Evolutionary conservation across 1,140 invertebrate species (phyloP).

Genomic region (Mycetomoellerius zeteki): DNA sequence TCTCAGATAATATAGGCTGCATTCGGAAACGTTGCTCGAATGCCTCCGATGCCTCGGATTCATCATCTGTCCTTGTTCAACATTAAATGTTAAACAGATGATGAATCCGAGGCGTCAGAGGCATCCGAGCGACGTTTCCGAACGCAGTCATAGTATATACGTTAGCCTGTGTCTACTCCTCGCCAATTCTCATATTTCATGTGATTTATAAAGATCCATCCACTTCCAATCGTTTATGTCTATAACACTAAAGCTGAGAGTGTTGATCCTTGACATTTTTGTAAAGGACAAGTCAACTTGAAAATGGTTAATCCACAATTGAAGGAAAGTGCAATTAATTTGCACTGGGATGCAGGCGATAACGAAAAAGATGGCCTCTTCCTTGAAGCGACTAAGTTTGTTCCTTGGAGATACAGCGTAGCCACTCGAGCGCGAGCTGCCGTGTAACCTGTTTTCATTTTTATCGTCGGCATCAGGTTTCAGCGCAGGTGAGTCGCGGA

Average conservation of each 20-base stretch:
- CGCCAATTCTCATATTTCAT: no score
- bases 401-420: conserved; percentile 64
- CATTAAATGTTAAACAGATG: no score
- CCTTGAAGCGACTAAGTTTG: conserved; percentile 62
- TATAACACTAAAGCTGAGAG: not conserved
- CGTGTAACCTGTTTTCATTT: conserved; percentile 86
- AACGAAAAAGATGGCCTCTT: conserved; percentile 63
- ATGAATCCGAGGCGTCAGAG: no score
- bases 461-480: conserved; percentile 85
- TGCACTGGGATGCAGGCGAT: conserved; percentile 1
- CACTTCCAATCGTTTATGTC: not conserved
- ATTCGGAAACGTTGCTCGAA: no score
- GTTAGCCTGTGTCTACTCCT: no score
- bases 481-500: conserved; percentile 83
- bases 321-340: not conserved
- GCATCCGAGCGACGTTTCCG: no score
- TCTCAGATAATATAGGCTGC: no score
- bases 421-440: conserved; percentile 72
- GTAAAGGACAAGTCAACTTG: not conserved
- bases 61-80: no score
- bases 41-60: no score
- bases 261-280: not conserved
- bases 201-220: not conserved
- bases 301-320: not conserved
- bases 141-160: no score